Percentiles rank a stretch among this genome's conserved stretches.
phyloP scores from a whole-genome alignment of 2,113 vertebrate species.

The Cardinalis cardinalis region DNA sequence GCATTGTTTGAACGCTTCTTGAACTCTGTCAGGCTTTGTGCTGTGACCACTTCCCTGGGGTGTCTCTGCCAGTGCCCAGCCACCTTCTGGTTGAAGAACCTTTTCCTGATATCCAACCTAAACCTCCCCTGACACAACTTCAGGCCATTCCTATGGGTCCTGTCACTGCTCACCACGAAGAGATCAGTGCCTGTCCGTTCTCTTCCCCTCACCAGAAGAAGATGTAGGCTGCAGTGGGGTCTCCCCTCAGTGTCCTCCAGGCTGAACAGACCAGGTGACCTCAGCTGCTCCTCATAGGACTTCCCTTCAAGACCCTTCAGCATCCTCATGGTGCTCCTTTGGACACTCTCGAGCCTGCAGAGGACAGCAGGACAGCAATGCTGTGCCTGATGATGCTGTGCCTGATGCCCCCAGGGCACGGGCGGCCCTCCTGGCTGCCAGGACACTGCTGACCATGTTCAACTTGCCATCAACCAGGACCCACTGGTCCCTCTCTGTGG shows the following conservation, averaged over 20 bases:
- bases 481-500: too few species aligned
- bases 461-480: too few species aligned
- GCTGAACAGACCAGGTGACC: background rate
- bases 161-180: background rate
- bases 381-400: too few species aligned
- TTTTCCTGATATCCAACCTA: background rate
- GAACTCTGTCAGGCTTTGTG: background rate
- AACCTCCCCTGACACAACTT: accelerated
- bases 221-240: background rate
- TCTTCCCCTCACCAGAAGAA: background rate
- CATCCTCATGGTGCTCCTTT: accelerated
- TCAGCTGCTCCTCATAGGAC: accelerated
- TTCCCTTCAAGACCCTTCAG: background rate
- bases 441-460: too few species aligned
- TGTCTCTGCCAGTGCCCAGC: accelerated
- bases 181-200: background rate
- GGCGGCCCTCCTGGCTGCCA: too few species aligned
- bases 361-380: too few species aligned
- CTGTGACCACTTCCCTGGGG: background rate
- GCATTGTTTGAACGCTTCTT: accelerated
- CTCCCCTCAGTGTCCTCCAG: background rate
- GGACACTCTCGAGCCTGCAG: background rate
- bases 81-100: background rate
- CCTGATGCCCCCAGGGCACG: too few species aligned
- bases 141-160: accelerated